A percentile compares a stretch with the other conserved stretches of the same genome.
Evolutionary conservation across 1,140 invertebrate species (phyloP).

Genomic region (Procambarus clarkii): DNA sequence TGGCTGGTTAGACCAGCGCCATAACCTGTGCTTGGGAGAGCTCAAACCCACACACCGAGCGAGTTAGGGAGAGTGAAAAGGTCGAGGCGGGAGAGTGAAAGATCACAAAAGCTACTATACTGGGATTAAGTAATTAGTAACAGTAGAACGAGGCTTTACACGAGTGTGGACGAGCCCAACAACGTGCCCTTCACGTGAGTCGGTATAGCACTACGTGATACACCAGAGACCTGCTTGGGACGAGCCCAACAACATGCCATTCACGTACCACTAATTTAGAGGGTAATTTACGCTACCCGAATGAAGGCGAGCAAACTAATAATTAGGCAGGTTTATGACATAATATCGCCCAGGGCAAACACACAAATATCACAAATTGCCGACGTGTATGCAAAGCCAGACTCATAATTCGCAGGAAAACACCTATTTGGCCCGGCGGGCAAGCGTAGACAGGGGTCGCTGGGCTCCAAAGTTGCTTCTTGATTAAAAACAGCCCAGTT

Average conservation of each 20-base stretch:
- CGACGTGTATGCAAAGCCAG: constrained; percentile 35
- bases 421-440: constrained; percentile 4
- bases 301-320: constrained; percentile 44
- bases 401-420: constrained; percentile 22
- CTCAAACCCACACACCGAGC: no score
- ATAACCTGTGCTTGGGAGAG: no score
- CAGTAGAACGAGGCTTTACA: no score
- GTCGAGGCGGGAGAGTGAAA: no score
- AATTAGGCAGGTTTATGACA: constrained; percentile 49
- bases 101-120: no score
- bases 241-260: background rate
- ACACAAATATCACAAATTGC: constrained; percentile 51
- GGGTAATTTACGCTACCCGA: constrained; percentile 20
- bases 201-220: no score
- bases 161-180: background rate
- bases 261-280: background rate
- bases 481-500: no score
- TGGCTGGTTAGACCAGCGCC: no score
- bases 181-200: background rate
- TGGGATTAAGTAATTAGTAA: no score
- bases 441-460: no score
- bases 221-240: background rate
- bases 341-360: constrained; percentile 44
- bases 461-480: no score
- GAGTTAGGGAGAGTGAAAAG: no score